These are phyloP conservation scores for Zeuzera pyrina DNA, from an alignment of 2,888 invertebrate species.

Conservation along the genomic window DNA sequence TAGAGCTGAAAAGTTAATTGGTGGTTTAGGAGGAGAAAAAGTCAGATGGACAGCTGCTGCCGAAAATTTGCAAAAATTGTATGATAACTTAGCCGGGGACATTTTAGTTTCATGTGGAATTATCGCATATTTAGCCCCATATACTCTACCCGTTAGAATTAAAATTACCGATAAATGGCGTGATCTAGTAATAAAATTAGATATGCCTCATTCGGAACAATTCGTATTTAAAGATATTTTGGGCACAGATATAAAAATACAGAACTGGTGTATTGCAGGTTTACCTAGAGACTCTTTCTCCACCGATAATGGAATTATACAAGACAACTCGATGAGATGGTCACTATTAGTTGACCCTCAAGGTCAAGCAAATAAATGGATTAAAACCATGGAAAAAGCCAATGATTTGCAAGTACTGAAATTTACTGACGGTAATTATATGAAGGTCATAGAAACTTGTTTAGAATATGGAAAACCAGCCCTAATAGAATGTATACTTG, in stretches of 20 bases:
- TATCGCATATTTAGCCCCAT: conserved; percentile 91
- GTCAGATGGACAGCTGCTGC: conserved; percentile 88
- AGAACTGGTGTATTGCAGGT: conserved; percentile 88
- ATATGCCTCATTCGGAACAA: conserved; percentile 83
- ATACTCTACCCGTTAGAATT: conserved; percentile 79
- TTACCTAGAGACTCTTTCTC: conserved; percentile 87
- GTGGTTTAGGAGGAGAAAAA: conserved; percentile 91
- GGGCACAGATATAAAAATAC: conserved; percentile 89
- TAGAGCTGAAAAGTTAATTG: conserved; percentile 90
- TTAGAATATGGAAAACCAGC: conserved; percentile 85
- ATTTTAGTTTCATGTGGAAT: conserved; percentile 90
- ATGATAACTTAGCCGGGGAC: conserved; percentile 90
- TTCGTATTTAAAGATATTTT: conserved; percentile 83
- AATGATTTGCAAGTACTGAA: conserved; percentile 81
- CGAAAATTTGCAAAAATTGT: conserved; percentile 79
- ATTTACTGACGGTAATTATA: conserved; percentile 82
- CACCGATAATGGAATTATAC: conserved; percentile 88
- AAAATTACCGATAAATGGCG: conserved; percentile 81
- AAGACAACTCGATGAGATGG: conserved; percentile 84
- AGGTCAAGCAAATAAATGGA: conserved; percentile 89
- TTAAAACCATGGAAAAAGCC: conserved; percentile 85
- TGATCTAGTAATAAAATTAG: conserved; percentile 73
- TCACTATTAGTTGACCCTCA: conserved; percentile 89
- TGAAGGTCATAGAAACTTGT: conserved; percentile 82
- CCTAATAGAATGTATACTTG: conserved; percentile 83